phyloP scores from a whole-genome alignment of 2,888 invertebrate genomes.

The Cephonodes hylas region DNA sequence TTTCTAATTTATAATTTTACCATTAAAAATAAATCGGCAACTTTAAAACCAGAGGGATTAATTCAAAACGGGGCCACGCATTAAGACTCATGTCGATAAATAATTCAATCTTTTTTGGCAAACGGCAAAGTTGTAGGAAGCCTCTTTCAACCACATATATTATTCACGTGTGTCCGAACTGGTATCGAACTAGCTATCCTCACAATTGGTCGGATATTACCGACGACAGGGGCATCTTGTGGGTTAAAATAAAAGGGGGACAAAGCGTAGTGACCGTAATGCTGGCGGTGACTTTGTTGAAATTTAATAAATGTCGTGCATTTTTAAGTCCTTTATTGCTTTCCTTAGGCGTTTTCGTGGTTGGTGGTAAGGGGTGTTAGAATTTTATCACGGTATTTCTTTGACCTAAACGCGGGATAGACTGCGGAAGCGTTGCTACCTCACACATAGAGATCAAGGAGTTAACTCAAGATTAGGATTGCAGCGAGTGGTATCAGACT shows the following conservation, averaged over 20 bases:
- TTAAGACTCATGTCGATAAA: constrained; percentile 2
- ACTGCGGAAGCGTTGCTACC: no score
- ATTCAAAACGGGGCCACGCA: neutral
- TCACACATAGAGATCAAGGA: no score
- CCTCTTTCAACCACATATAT: constrained; percentile 20
- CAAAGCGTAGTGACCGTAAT: neutral
- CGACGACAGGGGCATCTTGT: constrained; percentile 21
- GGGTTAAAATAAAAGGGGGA: constrained; percentile 18
- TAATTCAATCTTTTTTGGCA: neutral
- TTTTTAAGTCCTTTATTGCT: no score
- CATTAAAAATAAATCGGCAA: neutral
- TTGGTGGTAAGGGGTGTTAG: no score
- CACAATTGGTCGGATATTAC: constrained; percentile 28
- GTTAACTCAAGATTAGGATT: no score
- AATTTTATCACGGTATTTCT: no score
- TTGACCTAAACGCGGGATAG: no score
- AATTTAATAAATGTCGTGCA: neutral
- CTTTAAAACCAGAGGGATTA: neutral
- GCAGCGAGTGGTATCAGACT: no score
- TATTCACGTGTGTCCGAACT: constrained; percentile 23
- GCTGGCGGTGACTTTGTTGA: neutral
- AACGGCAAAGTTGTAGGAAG: neutral
- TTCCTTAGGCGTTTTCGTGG: no score
- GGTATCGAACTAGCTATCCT: constrained; percentile 24
- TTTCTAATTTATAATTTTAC: no score